Conservation (phyloP, 2,113 vertebrate genomes). For the Alectura lathami region DNA sequence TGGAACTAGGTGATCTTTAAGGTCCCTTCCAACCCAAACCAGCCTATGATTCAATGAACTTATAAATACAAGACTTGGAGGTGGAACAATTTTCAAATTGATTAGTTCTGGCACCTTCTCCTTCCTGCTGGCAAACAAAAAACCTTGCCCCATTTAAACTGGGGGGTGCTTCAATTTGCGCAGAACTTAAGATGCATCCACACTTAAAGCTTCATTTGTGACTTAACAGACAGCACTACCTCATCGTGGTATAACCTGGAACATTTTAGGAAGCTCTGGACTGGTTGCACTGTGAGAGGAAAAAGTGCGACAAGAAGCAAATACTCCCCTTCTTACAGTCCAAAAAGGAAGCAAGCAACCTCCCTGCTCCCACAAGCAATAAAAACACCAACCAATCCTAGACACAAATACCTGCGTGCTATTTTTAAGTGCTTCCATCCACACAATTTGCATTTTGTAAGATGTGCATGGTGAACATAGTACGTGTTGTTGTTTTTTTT, state of each 20-base stretch:
- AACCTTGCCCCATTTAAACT: neutral
- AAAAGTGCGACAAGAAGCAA: neutral
- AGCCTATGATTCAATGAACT: too few relatives aligned
- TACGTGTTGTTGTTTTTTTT: neutral
- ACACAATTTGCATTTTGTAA: neutral
- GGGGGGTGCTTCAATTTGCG: neutral
- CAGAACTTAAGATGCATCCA: neutral
- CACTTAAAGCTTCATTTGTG: neutral
- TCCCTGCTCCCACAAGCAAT: neutral
- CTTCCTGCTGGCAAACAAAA: neutral
- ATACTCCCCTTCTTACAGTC: neutral
- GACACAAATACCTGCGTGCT: neutral
- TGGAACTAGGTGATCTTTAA: too few relatives aligned
- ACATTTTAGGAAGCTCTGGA: neutral
- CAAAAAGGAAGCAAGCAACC: neutral
- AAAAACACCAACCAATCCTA: neutral
- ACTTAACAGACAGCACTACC: neutral
- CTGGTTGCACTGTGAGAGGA: neutral
- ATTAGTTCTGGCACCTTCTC: neutral
- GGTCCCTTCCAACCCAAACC: too few relatives aligned
- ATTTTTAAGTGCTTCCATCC: neutral
- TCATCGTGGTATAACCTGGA: neutral
- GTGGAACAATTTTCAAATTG: neutral
- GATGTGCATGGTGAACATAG: neutral
- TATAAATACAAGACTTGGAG: neutral